Conservation (phyloP, 2,888 invertebrate genomes). For the Caenorhabditis sp. region DNA sequence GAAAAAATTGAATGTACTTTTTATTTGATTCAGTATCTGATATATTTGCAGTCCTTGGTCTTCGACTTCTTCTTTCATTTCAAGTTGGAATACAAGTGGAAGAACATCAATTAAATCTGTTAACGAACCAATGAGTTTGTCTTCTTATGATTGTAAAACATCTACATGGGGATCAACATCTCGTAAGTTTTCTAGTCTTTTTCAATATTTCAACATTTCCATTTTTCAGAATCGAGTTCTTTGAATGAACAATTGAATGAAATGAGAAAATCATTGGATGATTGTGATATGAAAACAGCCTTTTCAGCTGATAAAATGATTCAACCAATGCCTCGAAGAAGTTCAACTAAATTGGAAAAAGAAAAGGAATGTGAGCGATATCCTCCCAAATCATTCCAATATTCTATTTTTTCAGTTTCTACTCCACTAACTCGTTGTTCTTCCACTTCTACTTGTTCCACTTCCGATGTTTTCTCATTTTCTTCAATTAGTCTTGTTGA, state of each 20-base stretch:
- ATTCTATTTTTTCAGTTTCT: background rate
- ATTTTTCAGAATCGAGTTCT: too few species aligned
- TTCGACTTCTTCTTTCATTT: background rate
- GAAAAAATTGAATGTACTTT: too few species aligned
- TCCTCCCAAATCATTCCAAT: too few species aligned
- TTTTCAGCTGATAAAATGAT: background rate
- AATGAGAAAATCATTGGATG: too few species aligned
- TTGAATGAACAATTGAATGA: too few species aligned
- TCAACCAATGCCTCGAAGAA: background rate
- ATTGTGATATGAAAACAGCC: background rate
- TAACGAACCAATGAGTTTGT: background rate
- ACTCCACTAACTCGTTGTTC: background rate
- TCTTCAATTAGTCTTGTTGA: background rate
- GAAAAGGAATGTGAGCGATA: background rate
- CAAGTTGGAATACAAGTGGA: background rate
- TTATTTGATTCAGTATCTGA: too few species aligned
- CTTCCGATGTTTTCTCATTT: background rate
- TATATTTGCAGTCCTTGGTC: background rate
- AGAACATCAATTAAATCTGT: background rate
- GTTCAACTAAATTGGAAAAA: background rate
- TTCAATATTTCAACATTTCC: too few species aligned
- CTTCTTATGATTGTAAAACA: background rate
- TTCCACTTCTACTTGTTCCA: background rate
- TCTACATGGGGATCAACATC: background rate
- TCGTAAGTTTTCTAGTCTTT: too few species aligned